Evolutionary conservation across 1,140 invertebrate genomes (phyloP), one percentile per base, ranked within the genome.

Genomic region (Notospermus geniculatus): DNA sequence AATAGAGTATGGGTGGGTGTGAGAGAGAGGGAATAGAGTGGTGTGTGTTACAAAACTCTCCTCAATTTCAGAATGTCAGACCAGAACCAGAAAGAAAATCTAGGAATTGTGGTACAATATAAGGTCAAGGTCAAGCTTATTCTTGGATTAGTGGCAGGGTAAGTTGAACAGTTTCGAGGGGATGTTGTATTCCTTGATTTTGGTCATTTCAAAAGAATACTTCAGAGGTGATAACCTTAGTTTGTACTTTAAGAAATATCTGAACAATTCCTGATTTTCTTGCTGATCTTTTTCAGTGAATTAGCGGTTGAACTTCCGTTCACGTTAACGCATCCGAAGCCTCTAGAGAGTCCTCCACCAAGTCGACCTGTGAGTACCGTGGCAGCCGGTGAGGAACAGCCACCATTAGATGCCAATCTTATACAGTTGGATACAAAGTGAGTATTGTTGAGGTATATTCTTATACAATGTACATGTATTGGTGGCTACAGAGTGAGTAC

Each of bases 61-160:
- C n/a, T n/a, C n/a, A n/a, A n/a, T n/a, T 70, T 56, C 63, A 80
- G 77, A 58, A 73, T 80, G 57, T 68, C 70, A 56, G 78, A 80
- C 54, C 68, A 69, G 39, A 79, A 69, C 63, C 77, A 80, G 60
- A 82, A 80, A 64, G 80, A 82, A 68, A 81, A 80, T 80, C 86
- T 99, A 72, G 97, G 96, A 54, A 99, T 99, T 72, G 96, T 99
- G 79, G 97, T 99, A 54, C 95, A 97, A 81, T 99, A 99, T 84
- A 97, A 96, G 85, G 95, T 97, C 13, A 98, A 98, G 86, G 97
- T 99, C 57, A 96, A 97, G 84, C 87, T 99, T 57, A 92, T 93
- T 73, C 86, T 98, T 54, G 93, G 96, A 25, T 87, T 94, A 69
- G 86, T 98, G 46, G 93, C 91, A 78, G 94, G 93, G 91, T 95